phyloP scores from a whole-genome alignment of 2,113 vertebrate species.

The Lophotis ruficrista region DNA sequence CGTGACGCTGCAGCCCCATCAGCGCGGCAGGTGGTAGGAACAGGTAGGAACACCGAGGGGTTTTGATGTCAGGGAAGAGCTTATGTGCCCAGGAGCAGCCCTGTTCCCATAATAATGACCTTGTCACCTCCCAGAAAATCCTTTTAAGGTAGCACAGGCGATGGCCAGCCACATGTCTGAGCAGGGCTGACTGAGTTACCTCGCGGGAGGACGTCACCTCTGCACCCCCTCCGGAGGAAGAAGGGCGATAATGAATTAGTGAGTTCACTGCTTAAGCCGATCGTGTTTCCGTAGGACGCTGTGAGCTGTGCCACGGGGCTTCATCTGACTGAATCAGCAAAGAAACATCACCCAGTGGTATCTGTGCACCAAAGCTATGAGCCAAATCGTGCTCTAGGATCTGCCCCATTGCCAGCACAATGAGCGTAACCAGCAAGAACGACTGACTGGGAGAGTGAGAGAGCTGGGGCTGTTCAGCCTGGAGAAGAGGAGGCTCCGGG shows the following conservation, averaged over 20 bases:
- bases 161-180: neutral
- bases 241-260: neutral
- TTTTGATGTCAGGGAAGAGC: neutral
- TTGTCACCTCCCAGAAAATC: neutral
- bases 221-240: neutral
- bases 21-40: neutral
- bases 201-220: neutral
- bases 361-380: neutral
- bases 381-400: neutral
- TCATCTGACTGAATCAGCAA: neutral
- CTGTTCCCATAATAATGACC: neutral
- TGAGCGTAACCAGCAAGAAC: neutral
- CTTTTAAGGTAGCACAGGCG: neutral
- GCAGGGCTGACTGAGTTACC: neutral
- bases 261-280: neutral
- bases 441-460: neutral
- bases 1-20: neutral
- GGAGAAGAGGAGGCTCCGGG: no score
- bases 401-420: neutral
- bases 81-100: neutral
- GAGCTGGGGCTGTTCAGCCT: no score
- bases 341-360: neutral
- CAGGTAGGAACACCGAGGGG: no score
- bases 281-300: fast-evolving
- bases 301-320: neutral